phyloP scores from a whole-genome alignment of 2,888 invertebrate genomes.

The Parascotia fuliginaria region DNA sequence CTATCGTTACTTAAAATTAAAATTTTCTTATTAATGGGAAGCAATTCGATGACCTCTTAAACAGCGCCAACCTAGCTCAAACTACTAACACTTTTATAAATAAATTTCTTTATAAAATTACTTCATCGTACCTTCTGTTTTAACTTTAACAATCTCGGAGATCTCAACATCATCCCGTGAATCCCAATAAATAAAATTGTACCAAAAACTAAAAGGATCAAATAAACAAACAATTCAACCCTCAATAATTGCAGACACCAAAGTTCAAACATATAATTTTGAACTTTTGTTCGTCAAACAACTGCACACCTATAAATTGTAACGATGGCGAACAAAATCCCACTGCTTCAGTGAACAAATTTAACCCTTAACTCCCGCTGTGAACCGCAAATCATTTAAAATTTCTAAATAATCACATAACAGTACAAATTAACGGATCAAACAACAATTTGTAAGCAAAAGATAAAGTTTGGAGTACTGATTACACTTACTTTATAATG shows the following conservation, averaged over 20 bases:
- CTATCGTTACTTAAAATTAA: no score
- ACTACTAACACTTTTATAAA: no score
- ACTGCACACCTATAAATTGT: constrained; percentile 5
- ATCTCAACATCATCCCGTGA: no score
- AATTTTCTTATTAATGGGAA: no score
- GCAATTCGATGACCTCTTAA: no score
- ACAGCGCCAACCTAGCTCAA: no score
- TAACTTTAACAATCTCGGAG: no score
- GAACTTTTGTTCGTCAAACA: constrained; percentile 15
- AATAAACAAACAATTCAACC: constrained; percentile 6
- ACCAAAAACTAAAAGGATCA: neutral
- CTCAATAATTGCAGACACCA: constrained; percentile 7
- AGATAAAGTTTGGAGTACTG: constrained; percentile 50
- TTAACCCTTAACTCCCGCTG: constrained; percentile 28
- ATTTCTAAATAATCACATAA: constrained; percentile 40
- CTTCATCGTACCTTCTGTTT: no score
- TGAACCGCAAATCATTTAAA: constrained; percentile 43
- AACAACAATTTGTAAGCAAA: constrained; percentile 40
- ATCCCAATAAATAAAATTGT: neutral
- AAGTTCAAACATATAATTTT: constrained; percentile 13
- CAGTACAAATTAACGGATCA: constrained; percentile 40
- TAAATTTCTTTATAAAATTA: no score
- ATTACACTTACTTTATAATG: constrained; percentile 67
- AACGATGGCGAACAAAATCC: constrained; percentile 31
- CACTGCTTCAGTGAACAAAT: constrained; percentile 31